Conservation (phyloP, 2,797 vertebrate genomes). For the Anisognathus igniventris region DNA sequence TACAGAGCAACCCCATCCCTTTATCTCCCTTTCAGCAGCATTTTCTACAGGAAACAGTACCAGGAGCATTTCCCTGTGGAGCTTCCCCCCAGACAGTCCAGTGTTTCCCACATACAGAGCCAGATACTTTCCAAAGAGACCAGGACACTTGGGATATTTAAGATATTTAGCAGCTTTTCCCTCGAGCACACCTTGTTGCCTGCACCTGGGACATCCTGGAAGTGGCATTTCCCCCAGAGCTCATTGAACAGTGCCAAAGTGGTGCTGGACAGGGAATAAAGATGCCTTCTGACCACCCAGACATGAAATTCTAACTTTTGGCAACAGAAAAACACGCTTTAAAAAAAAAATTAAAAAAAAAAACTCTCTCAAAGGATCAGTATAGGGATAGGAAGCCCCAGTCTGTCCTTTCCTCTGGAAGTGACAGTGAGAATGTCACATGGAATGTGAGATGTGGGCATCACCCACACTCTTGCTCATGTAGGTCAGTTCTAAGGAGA, state of each 20-base stretch:
- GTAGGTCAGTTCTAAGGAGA: not conserved
- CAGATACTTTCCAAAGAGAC: not conserved
- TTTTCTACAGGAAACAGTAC: not conserved
- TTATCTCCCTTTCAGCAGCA: rapidly evolving
- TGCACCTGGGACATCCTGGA: not conserved
- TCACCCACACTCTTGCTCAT: not conserved
- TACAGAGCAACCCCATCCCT: not conserved
- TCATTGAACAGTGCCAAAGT: rapidly evolving
- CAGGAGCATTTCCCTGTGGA: not conserved
- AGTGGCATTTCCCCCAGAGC: not conserved
- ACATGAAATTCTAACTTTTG: not conserved
- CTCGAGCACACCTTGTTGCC: not conserved
- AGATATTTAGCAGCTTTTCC: not conserved
- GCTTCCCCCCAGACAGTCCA: rapidly evolving
- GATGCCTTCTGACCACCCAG: not conserved
- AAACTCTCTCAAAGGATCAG: not conserved
- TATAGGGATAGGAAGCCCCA: not conserved
- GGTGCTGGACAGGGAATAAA: not conserved
- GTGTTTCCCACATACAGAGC: not conserved
- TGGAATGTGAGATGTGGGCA: not conserved
- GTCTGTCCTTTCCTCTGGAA: not conserved
- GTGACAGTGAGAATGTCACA: not conserved
- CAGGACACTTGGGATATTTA: rapidly evolving
- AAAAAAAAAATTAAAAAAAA: rapidly evolving
- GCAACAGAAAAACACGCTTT: not conserved